Evolutionary conservation across 2,888 invertebrate species (phyloP), one percentile per base, ranked within the genome.

Genomic region (Xylota sylvarum): DNA sequence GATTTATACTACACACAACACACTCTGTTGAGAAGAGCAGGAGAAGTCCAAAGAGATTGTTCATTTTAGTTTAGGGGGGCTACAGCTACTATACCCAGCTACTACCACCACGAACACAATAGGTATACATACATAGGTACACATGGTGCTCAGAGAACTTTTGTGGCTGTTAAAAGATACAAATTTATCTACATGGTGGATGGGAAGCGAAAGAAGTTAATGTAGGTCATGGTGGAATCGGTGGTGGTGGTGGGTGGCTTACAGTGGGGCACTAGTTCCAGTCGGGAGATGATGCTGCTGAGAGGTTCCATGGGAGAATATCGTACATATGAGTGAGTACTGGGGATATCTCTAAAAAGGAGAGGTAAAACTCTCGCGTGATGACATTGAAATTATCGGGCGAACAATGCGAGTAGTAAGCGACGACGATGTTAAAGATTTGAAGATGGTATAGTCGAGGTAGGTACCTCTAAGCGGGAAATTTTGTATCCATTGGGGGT

Each of bases 331-430:
- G 56, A 35, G 35, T 35, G 46, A 46, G 10, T n/a, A 35, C 12
- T 65, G 64, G 58, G 65, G 9, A 37, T 62, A 5, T 79, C 50
- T 74, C 48, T 67, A 35, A 56, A 64, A 70, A 58, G 74, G 50
- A 76, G 80, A 80, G 70, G 52, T 70, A 80, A 76, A 58, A 72
- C 85, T 85, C 80, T 81, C 81, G 81, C 81, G 58, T 72, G 76
- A 77, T 85, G 85, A 85, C 85, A 85, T 81, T 85, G 85, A 85
- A 85, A 85, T 65, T 85, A 85, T 85, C 85, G 81, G 81, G 85
- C 81, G 85, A 85, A 80, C 85, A 85, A 85, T 85, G 76, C 81
- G 65, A 69, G 73, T 76, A 85, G 85, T 85, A 85, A 85, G 81
- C 76, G 76, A 62, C 69, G 43, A 37, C 37, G 60, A 60, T 12